These are phyloP conservation scores for Muscicapa adusta DNA, from an alignment of 2,113 vertebrate species.

Conservation along the genomic window DNA sequence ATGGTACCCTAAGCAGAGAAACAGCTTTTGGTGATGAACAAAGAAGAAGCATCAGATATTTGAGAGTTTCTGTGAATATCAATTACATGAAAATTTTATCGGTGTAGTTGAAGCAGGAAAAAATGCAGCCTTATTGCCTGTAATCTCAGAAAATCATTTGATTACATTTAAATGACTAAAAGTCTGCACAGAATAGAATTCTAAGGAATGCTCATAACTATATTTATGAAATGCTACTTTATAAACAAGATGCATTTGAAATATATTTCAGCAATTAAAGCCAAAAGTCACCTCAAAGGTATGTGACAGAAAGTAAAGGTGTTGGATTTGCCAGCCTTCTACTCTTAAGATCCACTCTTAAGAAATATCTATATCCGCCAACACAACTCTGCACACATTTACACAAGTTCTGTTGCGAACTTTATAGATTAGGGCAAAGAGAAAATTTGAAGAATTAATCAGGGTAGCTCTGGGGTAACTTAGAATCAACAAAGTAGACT, in stretches of 20 bases:
- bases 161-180: background rate
- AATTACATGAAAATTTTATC: background rate
- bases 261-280: background rate
- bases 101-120: background rate
- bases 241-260: constrained; percentile 3
- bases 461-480: background rate
- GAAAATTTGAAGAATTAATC: background rate
- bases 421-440: background rate
- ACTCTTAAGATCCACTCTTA: background rate
- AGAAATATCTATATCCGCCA: background rate
- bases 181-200: background rate
- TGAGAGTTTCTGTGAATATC: background rate
- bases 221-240: background rate
- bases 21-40: background rate
- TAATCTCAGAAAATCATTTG: background rate
- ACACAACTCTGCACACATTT: background rate
- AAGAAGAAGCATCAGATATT: background rate
- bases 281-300: background rate
- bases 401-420: background rate
- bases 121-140: background rate
- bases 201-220: background rate
- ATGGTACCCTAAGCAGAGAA: background rate
- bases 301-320: background rate
- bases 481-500: background rate
- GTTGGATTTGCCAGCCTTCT: background rate